A percentile compares a stretch with the other conserved stretches of the same genome.
Evolutionary conservation across 92 coral and sea anemone species (phyloP).

Genomic region (Parazoanthus darwini): DNA sequence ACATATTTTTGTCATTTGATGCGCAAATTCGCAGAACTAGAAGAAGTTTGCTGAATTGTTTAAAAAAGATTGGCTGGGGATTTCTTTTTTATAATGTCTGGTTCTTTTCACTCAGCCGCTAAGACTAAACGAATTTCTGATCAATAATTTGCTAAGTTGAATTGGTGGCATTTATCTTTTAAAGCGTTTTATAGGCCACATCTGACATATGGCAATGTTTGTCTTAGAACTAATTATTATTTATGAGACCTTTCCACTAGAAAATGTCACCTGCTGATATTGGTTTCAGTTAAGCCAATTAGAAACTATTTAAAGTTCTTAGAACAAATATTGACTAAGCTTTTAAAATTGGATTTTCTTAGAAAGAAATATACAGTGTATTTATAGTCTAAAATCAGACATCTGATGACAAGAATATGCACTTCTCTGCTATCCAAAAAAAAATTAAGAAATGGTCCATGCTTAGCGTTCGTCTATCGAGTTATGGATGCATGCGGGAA

Average conservation of each 20-base stretch:
- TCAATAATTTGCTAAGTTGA: background rate
- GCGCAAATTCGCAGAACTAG: background rate
- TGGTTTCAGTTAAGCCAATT: background rate
- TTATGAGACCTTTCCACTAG: background rate
- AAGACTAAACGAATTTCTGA: background rate
- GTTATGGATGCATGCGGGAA: too few relatives aligned
- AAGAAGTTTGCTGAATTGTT: background rate
- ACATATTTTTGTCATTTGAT: background rate
- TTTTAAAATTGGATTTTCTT: background rate
- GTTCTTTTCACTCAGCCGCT: background rate
- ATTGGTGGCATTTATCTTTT: background rate
- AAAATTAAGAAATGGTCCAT: too few relatives aligned
- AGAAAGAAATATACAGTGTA: too few relatives aligned
- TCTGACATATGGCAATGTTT: background rate
- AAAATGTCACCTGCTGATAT: background rate
- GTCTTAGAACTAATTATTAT: background rate
- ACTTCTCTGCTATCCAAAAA: too few relatives aligned
- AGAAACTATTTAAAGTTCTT: too few relatives aligned
- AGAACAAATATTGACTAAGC: too few relatives aligned
- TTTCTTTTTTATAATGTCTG: background rate
- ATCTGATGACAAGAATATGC: background rate
- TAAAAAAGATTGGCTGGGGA: background rate
- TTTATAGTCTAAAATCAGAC: background rate
- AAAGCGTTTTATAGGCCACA: too few relatives aligned
- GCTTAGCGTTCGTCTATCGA: too few relatives aligned